phyloP scores from a whole-genome alignment of 2,113 vertebrate genomes.

The Prunella fulvescens region DNA sequence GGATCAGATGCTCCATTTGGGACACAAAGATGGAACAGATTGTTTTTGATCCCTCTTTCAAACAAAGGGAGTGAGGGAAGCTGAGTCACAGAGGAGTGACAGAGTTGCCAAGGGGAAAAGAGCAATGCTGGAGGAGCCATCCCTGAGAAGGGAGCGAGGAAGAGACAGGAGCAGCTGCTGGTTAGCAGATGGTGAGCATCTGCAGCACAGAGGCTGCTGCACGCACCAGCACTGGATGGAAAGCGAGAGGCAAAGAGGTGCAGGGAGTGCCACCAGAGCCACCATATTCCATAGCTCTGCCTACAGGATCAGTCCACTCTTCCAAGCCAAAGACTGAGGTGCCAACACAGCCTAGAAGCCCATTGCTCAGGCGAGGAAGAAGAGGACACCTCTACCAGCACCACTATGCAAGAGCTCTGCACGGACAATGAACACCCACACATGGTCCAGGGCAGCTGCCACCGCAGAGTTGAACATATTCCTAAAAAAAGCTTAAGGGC shows the following conservation, averaged over 20 bases:
- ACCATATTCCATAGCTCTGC: not conserved
- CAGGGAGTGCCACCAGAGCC: not conserved
- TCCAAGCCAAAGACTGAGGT: not conserved
- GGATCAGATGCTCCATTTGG: not conserved
- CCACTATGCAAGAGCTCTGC: rapidly evolving
- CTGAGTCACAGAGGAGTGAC: rapidly evolving
- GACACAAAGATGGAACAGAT: not conserved
- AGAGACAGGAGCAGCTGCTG: slow-evolving; percentile 20
- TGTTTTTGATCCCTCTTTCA: not conserved
- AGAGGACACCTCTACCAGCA: not conserved
- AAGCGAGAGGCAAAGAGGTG: not conserved
- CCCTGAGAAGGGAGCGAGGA: not conserved
- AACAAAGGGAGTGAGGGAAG: not conserved
- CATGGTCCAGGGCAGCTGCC: rapidly evolving
- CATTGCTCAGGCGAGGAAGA: not conserved
- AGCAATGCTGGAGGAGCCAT: not conserved
- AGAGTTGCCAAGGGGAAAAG: not conserved
- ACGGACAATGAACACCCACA: rapidly evolving
- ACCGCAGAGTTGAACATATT: rapidly evolving
- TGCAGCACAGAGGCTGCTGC: not conserved
- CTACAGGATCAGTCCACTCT: not conserved
- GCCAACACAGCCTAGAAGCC: not conserved
- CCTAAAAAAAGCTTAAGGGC: not conserved
- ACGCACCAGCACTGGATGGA: rapidly evolving
- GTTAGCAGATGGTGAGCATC: slow-evolving; percentile 37